Base-by-base conservation (phyloP, 2,113 vertebrate species). In the Odontophorus gujanensis region DNA sequence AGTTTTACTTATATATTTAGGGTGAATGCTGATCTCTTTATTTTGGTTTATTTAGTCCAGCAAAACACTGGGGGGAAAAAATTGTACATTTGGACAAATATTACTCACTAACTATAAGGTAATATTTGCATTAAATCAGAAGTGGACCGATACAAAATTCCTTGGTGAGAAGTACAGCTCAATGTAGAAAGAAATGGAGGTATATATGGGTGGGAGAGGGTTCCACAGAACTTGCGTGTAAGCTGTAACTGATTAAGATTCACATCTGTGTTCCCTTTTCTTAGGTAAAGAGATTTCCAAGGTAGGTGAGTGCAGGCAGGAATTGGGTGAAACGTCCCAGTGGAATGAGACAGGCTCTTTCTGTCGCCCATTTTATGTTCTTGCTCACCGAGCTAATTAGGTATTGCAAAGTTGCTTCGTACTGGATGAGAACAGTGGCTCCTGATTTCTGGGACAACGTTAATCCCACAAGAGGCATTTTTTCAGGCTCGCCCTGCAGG, bases 401-500 rank as follows among this genome's bases (percentile, higher is more conserved):
- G 16, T 61, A 53, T 13, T 32, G 40, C 15, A n/a, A 43, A 92
- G 47, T 74, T 57, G 43, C 67, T 80, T 82, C 43, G 8, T 30
- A 61, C 68, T 22, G 38, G 15, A 0, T 22, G 38, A 48, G 34
- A 74, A 3, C 45, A 3, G 81, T 18, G 43, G 19, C 51, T 75
- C 34, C 42, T 6, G 43, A 20, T 42, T 75, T 36, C 45, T 12
- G 13, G 59, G 77, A 30, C 8, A 1, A 9, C 47, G 77, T 45
- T 86, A 32, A 72, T 85, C 87, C 61, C 47, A 0, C 32, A 40
- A 38, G 30, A 87, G 65, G 80, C 73, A 74, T 62, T 85, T 95
- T 96, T 92, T 95, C 91, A 48, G 77, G 87, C 5, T 4, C 94
- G 95, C 92, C 97, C 97, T 97, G 96, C 96, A 97, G 97, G 95